Conservation (phyloP, 35 echinoderm and acorn worm genomes). For the Lytechinus pictus region DNA sequence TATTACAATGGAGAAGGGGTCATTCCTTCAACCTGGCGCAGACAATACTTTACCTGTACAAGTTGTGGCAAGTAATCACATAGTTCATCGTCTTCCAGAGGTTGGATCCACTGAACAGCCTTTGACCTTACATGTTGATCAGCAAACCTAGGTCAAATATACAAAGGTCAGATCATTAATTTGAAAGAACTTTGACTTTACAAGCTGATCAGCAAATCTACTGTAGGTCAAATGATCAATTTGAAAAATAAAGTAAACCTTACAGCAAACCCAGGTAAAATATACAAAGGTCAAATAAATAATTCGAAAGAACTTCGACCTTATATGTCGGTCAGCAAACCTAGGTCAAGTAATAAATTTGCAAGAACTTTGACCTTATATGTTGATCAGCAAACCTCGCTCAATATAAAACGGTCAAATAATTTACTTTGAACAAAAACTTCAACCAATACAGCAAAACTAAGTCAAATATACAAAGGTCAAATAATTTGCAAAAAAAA, state of each 20-base stretch:
- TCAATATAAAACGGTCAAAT: too few relatives aligned
- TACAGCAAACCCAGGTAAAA: constrained; percentile 76
- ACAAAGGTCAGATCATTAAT: neutral
- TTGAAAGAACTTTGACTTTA: constrained; percentile 64
- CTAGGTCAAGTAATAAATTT: neutral
- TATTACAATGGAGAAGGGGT: too few relatives aligned
- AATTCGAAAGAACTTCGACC: constrained; percentile 49
- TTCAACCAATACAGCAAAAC: constrained; percentile 74
- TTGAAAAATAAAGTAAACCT: too few relatives aligned
- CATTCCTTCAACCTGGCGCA: too few relatives aligned
- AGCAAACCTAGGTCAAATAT: constrained; percentile 70
- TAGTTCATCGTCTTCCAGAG: constrained; percentile 82
- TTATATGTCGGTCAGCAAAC: constrained; percentile 89
- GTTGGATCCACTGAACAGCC: constrained; percentile 85
- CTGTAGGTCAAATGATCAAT: too few relatives aligned
- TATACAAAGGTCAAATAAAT: neutral
- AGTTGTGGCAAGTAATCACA: constrained; percentile 94
- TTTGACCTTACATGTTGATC: constrained; percentile 78
- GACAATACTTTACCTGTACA: constrained; percentile 66
- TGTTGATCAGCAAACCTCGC: constrained; percentile 67
- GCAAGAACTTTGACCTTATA: constrained; percentile 69
- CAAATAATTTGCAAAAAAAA: too few relatives aligned
- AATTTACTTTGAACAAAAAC: too few relatives aligned
- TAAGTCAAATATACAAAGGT: constrained; percentile 23
- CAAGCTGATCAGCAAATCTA: constrained; percentile 66